These are phyloP conservation scores for Lonchura striata DNA, from an alignment of 2,113 vertebrate genomes.

Conservation along the genomic window DNA sequence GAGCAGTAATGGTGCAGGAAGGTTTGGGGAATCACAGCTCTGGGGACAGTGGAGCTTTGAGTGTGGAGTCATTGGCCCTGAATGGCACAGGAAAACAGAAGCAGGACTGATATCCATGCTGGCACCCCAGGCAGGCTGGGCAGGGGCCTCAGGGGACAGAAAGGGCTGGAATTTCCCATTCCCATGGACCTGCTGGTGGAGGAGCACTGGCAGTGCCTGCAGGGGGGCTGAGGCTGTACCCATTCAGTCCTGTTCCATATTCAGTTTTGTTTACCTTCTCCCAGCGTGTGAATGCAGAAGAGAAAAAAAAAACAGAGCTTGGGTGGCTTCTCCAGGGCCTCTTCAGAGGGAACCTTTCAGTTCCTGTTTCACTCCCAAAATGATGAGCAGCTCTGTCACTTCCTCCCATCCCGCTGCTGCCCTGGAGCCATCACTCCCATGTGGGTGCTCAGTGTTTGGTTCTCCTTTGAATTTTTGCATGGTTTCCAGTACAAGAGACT, in stretches of 20 bases:
- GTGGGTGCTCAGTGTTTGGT: background rate
- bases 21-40: background rate
- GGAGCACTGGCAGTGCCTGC: background rate
- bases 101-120: background rate
- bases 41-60: background rate
- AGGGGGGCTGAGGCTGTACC: background rate
- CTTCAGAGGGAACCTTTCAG: background rate
- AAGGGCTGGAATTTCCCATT: background rate
- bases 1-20: background rate
- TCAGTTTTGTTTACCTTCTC: background rate
- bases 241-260: accelerated
- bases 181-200: accelerated
- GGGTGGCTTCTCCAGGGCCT: background rate
- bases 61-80: accelerated
- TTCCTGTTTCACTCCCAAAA: background rate
- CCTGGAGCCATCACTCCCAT: accelerated
- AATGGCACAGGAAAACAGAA: background rate
- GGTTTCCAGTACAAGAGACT: accelerated
- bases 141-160: background rate
- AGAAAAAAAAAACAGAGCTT: background rate
- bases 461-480: accelerated
- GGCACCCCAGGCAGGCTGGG: background rate
- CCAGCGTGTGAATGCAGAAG: background rate
- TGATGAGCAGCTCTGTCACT: accelerated
- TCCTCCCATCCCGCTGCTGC: accelerated